phyloP scores from a whole-genome alignment of 2,888 invertebrate genomes.

The Ormyrus pomaceus region DNA sequence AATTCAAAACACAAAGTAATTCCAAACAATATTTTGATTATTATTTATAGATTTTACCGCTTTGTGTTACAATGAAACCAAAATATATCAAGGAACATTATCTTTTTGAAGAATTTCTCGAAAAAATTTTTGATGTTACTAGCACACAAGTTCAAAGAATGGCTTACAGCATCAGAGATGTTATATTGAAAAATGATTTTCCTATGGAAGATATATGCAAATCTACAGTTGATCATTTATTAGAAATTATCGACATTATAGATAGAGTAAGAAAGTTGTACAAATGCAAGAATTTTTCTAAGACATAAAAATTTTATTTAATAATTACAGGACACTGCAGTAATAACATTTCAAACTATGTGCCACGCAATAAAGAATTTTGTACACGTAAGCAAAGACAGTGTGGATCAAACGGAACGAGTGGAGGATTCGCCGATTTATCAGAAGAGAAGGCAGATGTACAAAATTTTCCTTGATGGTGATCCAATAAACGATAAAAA shows the following conservation, averaged over 20 bases:
- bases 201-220: slow-evolving; percentile 74
- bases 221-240: slow-evolving; percentile 76
- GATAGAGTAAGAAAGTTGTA: slow-evolving; percentile 62
- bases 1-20: background rate
- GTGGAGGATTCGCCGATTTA: background rate
- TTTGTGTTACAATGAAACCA: slow-evolving; percentile 76
- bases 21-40: slow-evolving; percentile 15
- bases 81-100: slow-evolving; percentile 73
- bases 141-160: slow-evolving; percentile 81
- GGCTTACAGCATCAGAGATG: slow-evolving; percentile 79
- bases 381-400: slow-evolving; percentile 57
- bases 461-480: slow-evolving; percentile 62
- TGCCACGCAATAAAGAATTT: slow-evolving; percentile 71
- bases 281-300: slow-evolving; percentile 9
- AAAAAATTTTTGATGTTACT: slow-evolving; percentile 80
- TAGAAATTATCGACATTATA: slow-evolving; percentile 78
- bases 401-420: background rate
- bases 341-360: slow-evolving; percentile 71
- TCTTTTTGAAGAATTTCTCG: slow-evolving; percentile 79
- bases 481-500: slow-evolving; percentile 76
- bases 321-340: slow-evolving; percentile 69
- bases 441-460: slow-evolving; percentile 13
- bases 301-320: background rate
- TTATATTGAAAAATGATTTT: slow-evolving; percentile 72
- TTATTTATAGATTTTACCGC: slow-evolving; percentile 78